These are phyloP conservation scores for Ladona fulva DNA, from an alignment of 1,140 invertebrate species.

Conservation along the genomic window DNA sequence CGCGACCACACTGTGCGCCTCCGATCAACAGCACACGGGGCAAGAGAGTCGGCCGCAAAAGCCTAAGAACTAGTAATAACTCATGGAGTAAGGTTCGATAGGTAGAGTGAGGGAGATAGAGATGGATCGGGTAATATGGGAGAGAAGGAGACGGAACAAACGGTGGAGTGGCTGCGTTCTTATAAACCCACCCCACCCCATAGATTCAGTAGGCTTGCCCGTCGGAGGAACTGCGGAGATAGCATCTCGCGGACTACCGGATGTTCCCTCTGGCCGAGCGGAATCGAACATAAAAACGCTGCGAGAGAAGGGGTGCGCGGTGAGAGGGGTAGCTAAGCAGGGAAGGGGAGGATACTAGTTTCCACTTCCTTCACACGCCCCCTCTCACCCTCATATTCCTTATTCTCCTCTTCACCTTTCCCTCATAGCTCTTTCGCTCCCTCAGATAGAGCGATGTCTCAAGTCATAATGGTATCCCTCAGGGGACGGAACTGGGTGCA, in stretches of 20 bases:
- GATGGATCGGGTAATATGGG: background rate
- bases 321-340: background rate
- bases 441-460: too few relatives aligned
- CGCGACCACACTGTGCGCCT: too few relatives aligned
- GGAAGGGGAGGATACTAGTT: background rate
- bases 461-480: too few relatives aligned
- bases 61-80: too few relatives aligned
- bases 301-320: background rate
- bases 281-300: background rate
- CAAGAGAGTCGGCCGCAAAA: too few relatives aligned
- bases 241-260: slow-evolving; percentile 1
- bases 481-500: too few relatives aligned
- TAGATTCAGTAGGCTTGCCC: background rate
- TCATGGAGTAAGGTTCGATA: background rate
- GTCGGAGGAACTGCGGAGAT: background rate
- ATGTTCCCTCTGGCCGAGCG: slow-evolving; percentile 1
- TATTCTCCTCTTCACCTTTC: too few relatives aligned
- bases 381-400: too few relatives aligned
- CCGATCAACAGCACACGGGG: too few relatives aligned
- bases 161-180: background rate
- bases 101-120: background rate
- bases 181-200: background rate
- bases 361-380: too few relatives aligned
- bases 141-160: background rate
- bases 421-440: too few relatives aligned